Evolutionary conservation across 2,113 vertebrate species (phyloP), one percentile per base, ranked within the genome.

Genomic region (Oncorhynchus clarkii): DNA sequence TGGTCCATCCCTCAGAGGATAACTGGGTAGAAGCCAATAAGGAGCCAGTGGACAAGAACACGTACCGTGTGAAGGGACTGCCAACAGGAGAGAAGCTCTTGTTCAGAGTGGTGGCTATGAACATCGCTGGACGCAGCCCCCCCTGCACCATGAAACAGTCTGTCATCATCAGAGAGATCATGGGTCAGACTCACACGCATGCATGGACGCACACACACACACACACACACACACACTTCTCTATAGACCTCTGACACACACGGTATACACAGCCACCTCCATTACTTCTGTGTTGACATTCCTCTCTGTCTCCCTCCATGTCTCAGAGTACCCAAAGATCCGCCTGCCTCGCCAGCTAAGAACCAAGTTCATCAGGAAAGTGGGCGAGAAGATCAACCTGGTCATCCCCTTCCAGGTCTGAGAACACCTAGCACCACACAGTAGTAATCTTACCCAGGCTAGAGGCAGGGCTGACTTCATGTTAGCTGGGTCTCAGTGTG

Each of bases 351-450:
- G 96, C 12, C 89, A 95, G 0, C 93, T 97, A 27, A 93, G 96
- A 69, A 92, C 94, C 88, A 96, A 93, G 20, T 92, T 91, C 68
- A 84, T 97, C 79, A 89, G 27, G 24, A 87, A 66, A 69, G 96
- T 97, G 16, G 96, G 96, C 1, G 94, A 97, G 67, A 93, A 91
- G 65, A 73, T 97, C 85, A 97, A 97, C 90, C 71, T 97, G 29
- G 88, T 96, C 72, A 95, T 97, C 85, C 95, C 96, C 71, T 97
- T 97, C 90, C 96, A 96, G 95, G 96, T 97, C 54, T 86, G 85
- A 68, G 14, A n/a, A n/a, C 18, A 62, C 1, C 16, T 7, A 4
- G 18, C 59, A 20, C 59, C 59, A n/a, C 59, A 12, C 59, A n/a
- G 20, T 18, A 54, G 16, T 18, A 54, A 18, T 14, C 51, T 54